Evolutionary conservation across 2,113 vertebrate species (phyloP).

Genomic region (Chrysochloris asiatica): DNA sequence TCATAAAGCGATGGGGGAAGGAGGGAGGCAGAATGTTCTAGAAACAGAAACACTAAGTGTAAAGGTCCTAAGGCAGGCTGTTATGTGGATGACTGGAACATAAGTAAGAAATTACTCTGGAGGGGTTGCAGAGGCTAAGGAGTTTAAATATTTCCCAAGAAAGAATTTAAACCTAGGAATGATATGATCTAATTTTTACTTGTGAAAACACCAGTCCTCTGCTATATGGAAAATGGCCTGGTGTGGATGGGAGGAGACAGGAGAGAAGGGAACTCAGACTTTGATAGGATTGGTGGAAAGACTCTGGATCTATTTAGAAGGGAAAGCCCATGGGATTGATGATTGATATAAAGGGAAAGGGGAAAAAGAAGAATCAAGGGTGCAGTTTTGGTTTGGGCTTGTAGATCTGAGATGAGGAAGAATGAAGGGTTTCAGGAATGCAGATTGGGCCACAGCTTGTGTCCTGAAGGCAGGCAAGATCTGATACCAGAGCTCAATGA

Average conservation of each 20-base stretch:
- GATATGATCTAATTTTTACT: not conserved
- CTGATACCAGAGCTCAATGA: not conserved
- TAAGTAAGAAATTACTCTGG: not conserved
- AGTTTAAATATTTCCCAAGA: not conserved
- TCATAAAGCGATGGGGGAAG: not conserved
- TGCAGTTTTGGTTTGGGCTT: not conserved
- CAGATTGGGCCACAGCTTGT: not conserved
- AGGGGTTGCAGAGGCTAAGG: too few relatives aligned
- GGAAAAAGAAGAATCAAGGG: not conserved
- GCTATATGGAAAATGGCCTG: not conserved
- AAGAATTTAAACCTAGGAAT: not conserved
- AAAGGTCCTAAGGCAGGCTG: not conserved
- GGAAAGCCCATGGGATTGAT: not conserved
- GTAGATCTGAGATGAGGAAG: not conserved
- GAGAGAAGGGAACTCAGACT: not conserved
- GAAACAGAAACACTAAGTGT: not conserved
- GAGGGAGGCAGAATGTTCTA: not conserved
- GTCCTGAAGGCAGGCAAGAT: not conserved
- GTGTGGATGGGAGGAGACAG: not conserved
- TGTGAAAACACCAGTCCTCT: not conserved
- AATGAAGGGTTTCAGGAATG: not conserved
- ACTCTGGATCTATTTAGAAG: not conserved
- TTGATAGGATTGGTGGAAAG: not conserved
- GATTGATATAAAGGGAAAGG: rapidly evolving
- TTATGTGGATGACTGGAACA: not conserved